Conservation (phyloP, 2,797 vertebrate species). For the Peromyscus eremicus region DNA sequence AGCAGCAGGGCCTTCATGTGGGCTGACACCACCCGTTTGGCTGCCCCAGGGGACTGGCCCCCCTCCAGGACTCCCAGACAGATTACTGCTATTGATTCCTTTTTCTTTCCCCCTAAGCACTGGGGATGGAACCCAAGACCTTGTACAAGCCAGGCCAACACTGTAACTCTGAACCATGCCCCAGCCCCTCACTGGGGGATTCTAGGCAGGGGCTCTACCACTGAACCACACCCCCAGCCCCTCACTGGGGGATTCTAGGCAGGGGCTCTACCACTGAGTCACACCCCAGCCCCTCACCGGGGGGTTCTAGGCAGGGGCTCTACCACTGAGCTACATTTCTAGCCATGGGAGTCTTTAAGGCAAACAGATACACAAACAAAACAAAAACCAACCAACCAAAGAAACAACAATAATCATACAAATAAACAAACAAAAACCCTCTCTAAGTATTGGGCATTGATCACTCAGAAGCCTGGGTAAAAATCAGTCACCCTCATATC, state of each 20-base stretch:
- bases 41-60: slow-evolving; percentile 71
- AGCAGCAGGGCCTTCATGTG: slow-evolving; percentile 71
- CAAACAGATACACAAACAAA: background rate
- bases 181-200: background rate
- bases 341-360: background rate
- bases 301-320: background rate
- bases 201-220: background rate
- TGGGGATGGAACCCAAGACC: background rate
- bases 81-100: slow-evolving; percentile 10
- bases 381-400: background rate
- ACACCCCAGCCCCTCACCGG: background rate
- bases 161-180: background rate
- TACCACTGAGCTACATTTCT: background rate
- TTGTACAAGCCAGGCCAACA: background rate
- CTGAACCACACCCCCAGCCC: background rate
- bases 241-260: background rate
- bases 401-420: background rate
- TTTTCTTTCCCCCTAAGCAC: too few species aligned
- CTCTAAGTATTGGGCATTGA: background rate
- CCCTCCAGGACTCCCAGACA: slow-evolving; percentile 58
- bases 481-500: background rate
- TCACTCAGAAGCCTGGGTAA: background rate
- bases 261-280: background rate
- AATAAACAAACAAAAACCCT: background rate
- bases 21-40: slow-evolving; percentile 71